Evolutionary conservation across 2,888 invertebrate genomes (phyloP), one percentile per base, ranked within the genome.

Genomic region (Erannis defoliaria): DNA sequence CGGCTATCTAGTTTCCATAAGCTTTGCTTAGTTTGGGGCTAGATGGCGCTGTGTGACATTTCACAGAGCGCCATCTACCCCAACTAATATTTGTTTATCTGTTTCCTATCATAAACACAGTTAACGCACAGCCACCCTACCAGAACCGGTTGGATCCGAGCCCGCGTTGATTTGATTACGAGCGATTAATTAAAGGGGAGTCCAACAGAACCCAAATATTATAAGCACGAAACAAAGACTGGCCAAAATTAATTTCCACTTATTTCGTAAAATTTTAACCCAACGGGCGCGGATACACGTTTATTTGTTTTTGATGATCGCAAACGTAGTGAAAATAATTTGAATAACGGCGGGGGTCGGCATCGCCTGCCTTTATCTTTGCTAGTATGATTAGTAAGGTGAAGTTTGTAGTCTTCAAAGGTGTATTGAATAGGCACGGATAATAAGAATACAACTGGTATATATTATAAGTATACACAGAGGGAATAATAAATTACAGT

Each of bases 111-210:
- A 8, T 16, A 51, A 40, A 16, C 5, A 2, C 29, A 19, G 16
- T 40, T 29, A 40, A 18, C 59, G 49, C 46, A 48, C 18, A 26
- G 4, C 45, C 38, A 48, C 57, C 60, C 48, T 35, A 45, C 46
- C 8, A 70, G 66, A 78, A 76, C 82, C 78, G 75, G 71, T 69
- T 78, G 75, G 18, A 31, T 37, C 38, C 56, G 75, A 75, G 71
- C 62, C 74, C 79, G 73, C 75, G 82, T 81, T 84, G 83, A 88
- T 87, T 85, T 85, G 85, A 87, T 88, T 84, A 86, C 80, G 75
- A 82, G 73, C 85, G 78, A 88, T 88, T 86, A 89, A 88, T 89
- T 85, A 83, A 84, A 77, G 70, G 75, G 77, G 75, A 77, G 73
- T 71, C 69, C 72, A 66, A 71, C 70, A 76, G 73, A 78, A 78